phyloP scores from a whole-genome alignment of 2,113 vertebrate genomes.

The Myrmecobius fasciatus region DNA sequence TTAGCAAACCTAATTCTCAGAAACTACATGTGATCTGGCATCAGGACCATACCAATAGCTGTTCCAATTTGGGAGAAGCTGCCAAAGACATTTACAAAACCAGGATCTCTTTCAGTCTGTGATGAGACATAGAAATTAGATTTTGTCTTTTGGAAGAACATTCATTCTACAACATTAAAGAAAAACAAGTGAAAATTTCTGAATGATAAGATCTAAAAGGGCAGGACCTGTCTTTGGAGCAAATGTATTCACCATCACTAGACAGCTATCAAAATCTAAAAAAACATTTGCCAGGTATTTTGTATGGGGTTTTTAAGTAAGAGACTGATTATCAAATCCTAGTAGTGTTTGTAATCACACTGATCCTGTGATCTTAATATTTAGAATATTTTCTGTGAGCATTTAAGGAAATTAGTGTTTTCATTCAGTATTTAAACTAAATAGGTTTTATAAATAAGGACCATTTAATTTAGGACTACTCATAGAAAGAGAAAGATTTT shows the following conservation, averaged over 20 bases:
- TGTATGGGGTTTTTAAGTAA: neutral
- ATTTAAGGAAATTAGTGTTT: neutral
- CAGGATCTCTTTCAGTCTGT: neutral
- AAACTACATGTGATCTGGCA: neutral
- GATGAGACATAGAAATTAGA: neutral
- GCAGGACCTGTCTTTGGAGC: too few relatives aligned
- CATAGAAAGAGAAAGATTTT: neutral
- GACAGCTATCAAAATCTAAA: neutral
- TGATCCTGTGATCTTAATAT: neutral
- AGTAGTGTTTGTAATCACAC: neutral
- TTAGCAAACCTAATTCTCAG: neutral
- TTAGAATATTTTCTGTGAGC: neutral
- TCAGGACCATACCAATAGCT: neutral
- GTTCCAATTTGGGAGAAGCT: neutral
- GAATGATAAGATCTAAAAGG: neutral
- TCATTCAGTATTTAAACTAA: neutral
- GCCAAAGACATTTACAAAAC: neutral
- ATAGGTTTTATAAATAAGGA: neutral
- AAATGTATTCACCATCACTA: too few relatives aligned
- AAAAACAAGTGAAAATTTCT: neutral
- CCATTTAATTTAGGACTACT: neutral
- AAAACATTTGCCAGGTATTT: neutral
- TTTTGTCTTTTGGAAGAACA: neutral
- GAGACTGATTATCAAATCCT: neutral
- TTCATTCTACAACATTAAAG: neutral